A percentile compares a stretch with the other conserved stretches of the same genome.
These are phyloP conservation scores for Megalops cyprinoides DNA, from an alignment of 2,797 vertebrate genomes.

Conservation along the genomic window DNA sequence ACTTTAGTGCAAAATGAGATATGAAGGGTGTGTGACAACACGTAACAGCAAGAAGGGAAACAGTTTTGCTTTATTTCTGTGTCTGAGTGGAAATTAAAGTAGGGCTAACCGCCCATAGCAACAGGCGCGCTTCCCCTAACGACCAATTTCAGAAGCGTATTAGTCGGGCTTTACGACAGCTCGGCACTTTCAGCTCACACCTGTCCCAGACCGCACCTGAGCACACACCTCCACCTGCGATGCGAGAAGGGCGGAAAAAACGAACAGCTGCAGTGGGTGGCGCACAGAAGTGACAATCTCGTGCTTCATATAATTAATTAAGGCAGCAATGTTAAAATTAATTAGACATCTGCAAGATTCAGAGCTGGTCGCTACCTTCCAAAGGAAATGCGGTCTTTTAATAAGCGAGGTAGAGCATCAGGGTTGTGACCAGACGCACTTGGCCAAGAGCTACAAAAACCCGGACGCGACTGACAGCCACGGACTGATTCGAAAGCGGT, in stretches of 20 bases:
- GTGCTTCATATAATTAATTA: neutral
- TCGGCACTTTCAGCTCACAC: constrained; percentile 52
- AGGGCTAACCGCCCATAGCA: neutral
- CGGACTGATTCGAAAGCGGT: constrained; percentile 26
- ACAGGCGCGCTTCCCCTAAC: too few relatives aligned
- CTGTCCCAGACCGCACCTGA: constrained; percentile 52
- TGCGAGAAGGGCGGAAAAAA: neutral
- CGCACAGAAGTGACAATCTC: neutral
- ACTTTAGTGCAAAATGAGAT: neutral
- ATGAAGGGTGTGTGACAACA: too few relatives aligned
- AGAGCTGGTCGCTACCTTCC: constrained; percentile 86
- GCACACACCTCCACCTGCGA: neutral
- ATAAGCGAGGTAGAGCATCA: constrained; percentile 37
- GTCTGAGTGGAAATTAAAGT: neutral
- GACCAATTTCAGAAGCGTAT: too few relatives aligned
- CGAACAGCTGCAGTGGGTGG: constrained; percentile 19
- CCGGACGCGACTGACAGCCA: neutral
- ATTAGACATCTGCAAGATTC: constrained; percentile 74
- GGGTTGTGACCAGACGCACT: neutral
- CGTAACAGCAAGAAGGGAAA: too few relatives aligned
- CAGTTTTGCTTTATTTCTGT: neutral
- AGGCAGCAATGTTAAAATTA: constrained; percentile 49
- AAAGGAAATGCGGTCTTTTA: constrained; percentile 84
- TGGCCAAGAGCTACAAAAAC: neutral
- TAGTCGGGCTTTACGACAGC: constrained; percentile 38